Base-by-base conservation (phyloP, 2,113 vertebrate genomes). In the Empidonax alnorum region DNA sequence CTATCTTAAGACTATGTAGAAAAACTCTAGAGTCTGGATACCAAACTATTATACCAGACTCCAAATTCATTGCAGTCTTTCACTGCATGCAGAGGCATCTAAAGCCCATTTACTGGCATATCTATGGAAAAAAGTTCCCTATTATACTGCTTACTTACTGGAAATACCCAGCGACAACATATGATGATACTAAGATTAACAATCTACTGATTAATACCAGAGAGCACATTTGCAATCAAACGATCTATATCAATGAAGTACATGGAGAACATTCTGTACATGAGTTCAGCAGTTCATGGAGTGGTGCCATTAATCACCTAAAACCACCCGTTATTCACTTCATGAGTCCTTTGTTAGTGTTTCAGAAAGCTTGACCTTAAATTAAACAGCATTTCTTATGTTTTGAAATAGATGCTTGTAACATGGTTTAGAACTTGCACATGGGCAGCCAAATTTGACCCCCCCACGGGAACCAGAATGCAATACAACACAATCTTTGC, bases 211-310 rank as follows among this genome's bases (percentile, higher is more conserved):
- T 94, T 95, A 97, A 97, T 93, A 93, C 17, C 28, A 58, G 55
- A 31, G 61, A 94, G 30, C 53, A 73, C 55, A 90, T 97, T 94
- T 94, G 59, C 84, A 94, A 74, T 96, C 89, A 91, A 94, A 92
- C 87, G 56, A 63, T 71, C 69, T 96, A 17, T 90, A 85, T 83
- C 92, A 87, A n/a, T 74, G 87, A 94, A 77, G 89, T 87, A 81
- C 68, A 77, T 49, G 78, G 83, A 94, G 94, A 96, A 96, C 71
- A 94, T 92, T 96, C 89, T 94, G 96, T 94, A 78, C 71, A 41
- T 16, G 58, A 95, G 67, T 95, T 95, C 87, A 95, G 87, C 46
- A 90, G 89, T 87, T 95, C 93, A 81, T 76, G 77, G 67, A 92
- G 35, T 52, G 22, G 8, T 84, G 62, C 74, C 91, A 92, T 91